Conservation (phyloP, 2,113 vertebrate genomes). For the Sinocyclocheilus anshuiensis region DNA sequence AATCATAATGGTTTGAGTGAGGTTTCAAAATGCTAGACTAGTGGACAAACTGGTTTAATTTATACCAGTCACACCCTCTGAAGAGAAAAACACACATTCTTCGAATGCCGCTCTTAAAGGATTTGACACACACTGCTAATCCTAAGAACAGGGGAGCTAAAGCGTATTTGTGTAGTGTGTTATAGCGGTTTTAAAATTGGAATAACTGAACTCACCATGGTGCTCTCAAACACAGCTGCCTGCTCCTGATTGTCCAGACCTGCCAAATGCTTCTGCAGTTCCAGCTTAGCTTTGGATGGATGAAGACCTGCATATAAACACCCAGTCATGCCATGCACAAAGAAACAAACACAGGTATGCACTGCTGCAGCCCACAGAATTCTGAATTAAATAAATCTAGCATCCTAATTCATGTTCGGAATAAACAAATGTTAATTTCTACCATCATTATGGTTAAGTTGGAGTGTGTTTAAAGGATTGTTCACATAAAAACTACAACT, state of each 20-base stretch:
- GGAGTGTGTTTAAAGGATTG: background rate
- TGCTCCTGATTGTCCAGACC: constrained; percentile 90
- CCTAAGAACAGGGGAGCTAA: background rate
- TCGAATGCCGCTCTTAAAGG: background rate
- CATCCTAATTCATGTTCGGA: background rate
- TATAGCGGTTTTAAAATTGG: constrained; percentile 10
- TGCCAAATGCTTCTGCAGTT: constrained; percentile 92
- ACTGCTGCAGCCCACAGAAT: background rate
- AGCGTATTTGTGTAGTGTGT: background rate
- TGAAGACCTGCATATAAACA: constrained; percentile 79
- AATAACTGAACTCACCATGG: constrained; percentile 80
- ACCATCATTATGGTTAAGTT: background rate
- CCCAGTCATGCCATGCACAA: constrained; percentile 32
- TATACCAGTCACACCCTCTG: constrained; percentile 21
- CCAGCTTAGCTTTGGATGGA: constrained; percentile 90
- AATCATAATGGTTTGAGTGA: background rate
- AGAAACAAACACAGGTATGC: constrained; percentile 10
- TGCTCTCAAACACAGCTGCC: constrained; percentile 88
- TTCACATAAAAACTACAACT: background rate
- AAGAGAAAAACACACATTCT: constrained; percentile 10
- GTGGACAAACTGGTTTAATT: constrained; percentile 47
- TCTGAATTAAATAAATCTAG: background rate
- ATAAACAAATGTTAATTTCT: background rate
- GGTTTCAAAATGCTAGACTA: background rate
- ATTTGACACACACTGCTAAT: constrained; percentile 26